Conservation (phyloP, 2,113 vertebrate species). For the Nothocercus nigrocapillus region DNA sequence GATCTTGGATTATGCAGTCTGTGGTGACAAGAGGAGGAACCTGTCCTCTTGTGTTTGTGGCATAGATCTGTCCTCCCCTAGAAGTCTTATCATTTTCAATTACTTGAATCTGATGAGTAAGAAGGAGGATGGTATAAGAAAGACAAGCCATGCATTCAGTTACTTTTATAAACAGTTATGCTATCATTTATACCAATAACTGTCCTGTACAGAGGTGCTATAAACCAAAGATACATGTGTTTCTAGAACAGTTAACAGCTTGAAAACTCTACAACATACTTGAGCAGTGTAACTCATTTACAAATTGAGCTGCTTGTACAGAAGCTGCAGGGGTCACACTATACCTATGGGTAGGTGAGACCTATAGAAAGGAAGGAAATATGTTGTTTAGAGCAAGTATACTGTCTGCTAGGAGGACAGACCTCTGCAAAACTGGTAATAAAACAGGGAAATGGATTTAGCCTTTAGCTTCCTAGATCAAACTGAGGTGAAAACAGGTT, state of each 20-base stretch:
- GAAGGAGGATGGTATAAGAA: background rate
- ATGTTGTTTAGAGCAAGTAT: background rate
- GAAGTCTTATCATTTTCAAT: conserved; percentile 88
- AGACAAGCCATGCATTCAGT: background rate
- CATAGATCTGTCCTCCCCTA: conserved; percentile 84
- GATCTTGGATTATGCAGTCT: conserved; percentile 89
- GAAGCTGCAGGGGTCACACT: background rate
- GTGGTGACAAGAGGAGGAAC: conserved; percentile 95
- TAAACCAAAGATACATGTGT: background rate
- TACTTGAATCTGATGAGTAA: conserved; percentile 86
- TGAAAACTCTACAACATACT: background rate
- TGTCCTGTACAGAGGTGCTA: background rate
- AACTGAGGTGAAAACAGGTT: background rate
- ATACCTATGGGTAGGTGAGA: background rate
- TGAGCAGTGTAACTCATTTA: background rate
- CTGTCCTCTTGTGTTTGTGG: conserved; percentile 90
- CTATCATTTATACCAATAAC: background rate
- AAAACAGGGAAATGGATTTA: background rate
- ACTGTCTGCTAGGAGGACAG: background rate
- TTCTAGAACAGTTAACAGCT: background rate
- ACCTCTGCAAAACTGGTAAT: background rate
- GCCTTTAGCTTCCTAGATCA: background rate
- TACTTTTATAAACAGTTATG: background rate
- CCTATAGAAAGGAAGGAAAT: background rate
- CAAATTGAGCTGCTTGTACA: background rate